Evolutionary conservation across 2,888 invertebrate genomes (phyloP), one percentile per base, ranked within the genome.

Genomic region (Vandiemenella viatica): DNA sequence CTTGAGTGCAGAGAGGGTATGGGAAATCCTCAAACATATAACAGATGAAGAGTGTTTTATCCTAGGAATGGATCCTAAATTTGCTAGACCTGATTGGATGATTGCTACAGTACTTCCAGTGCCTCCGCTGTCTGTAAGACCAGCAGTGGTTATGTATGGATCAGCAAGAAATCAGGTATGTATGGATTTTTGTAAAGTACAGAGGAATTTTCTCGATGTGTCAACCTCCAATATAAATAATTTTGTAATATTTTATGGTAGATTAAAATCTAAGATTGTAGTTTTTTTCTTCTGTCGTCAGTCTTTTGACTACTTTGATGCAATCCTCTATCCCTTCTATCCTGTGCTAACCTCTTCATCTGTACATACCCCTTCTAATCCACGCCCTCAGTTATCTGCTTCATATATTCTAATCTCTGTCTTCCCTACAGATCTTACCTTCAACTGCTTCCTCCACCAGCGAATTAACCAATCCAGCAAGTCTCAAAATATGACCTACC

Each of bases 41-140:
- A 63, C 67, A 65, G 97, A 98, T 67, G 98, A 98, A 64, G 98
- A 98, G 65, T 92, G 93, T 55, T 82, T 86, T 54, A 86, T 95
- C 56, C 71, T 96, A 57, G 85, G 83, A 40, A 93, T 99, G 93
- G 96, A 98, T 66, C 95, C 96, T 0, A 91, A 91, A 66, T 92
- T 83, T 67, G 91, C 97, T 0, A 77, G 98, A 45, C 98, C 98
- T 5, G 98, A 99, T 71, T 99, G 98, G 97, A 97, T 99, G 97
- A 85, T 99, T 55, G 78, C 93, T 5, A 96, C 97, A 2, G 95
- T 95, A 10, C 67, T 98, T 51, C 98, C 98, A 0, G 98, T 99
- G 0, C 96, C 98, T 1, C 98, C 98, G 3, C 68, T 98, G 19
- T 80, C 89, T 1, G 97, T 98, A 0, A 76, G 98, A 55, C 98